A percentile compares a stretch with the other conserved stretches of the same genome.
These are phyloP conservation scores for Conomelus anceps DNA, from an alignment of 2,888 invertebrate genomes.

Conservation along the genomic window DNA sequence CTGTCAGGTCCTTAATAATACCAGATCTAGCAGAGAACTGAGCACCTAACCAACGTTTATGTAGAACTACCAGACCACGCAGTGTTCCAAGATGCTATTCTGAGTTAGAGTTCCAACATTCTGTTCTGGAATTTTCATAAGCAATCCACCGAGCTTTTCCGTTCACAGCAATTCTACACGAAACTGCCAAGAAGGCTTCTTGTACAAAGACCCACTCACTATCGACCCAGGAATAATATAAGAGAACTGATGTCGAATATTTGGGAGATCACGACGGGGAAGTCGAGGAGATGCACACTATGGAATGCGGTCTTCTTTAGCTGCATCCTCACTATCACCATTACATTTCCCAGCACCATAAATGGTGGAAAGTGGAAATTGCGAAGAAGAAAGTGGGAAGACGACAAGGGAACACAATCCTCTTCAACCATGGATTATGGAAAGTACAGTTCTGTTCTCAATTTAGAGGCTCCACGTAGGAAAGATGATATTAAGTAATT, in stretches of 20 bases:
- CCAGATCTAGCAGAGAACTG: not conserved
- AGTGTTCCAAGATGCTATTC: too few species aligned
- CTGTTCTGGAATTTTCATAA: not conserved
- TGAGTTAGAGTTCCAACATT: not conserved
- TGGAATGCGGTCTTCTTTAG: too few species aligned
- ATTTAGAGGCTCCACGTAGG: too few species aligned
- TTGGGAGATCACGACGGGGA: not conserved
- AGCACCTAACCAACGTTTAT: not conserved
- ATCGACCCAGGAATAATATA: not conserved
- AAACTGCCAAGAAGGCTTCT: not conserved
- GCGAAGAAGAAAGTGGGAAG: too few species aligned
- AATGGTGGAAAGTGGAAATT: too few species aligned
- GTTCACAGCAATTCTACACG: not conserved
- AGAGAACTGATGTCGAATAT: not conserved
- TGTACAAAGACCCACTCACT: not conserved
- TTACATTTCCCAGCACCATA: too few species aligned
- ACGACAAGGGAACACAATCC: too few species aligned
- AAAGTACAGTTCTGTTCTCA: too few species aligned
- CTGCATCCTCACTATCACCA: too few species aligned
- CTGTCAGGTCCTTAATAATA: too few species aligned
- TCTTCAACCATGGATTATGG: too few species aligned
- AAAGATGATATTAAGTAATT: too few species aligned
- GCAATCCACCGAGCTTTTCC: not conserved
- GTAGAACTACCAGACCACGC: not conserved
- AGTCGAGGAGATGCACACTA: not conserved